A percentile compares a stretch with the other conserved stretches of the same genome.
phyloP scores from a whole-genome alignment of 1,140 invertebrate genomes.

The Coptotermes formosanus region DNA sequence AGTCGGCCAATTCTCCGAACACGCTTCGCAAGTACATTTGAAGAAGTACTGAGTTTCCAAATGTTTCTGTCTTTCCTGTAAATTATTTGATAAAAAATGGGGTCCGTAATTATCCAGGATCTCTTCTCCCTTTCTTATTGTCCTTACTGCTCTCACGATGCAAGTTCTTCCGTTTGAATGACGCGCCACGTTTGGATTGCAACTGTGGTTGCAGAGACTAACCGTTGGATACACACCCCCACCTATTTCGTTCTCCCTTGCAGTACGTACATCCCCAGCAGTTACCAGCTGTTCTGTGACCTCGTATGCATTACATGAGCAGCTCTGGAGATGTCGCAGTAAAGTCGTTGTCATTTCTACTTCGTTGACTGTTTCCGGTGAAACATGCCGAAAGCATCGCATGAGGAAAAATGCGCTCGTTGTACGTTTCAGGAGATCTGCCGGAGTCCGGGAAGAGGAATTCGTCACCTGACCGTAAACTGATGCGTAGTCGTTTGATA shows the following conservation, averaged over 20 bases:
- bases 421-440: constrained; percentile 52
- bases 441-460: constrained; percentile 45
- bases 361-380: constrained; percentile 27
- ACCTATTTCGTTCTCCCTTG: constrained; percentile 52
- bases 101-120: constrained; percentile 63
- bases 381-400: constrained; percentile 49
- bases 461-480: constrained; percentile 53
- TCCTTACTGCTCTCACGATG: constrained; percentile 41
- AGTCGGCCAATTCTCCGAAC: constrained; percentile 52
- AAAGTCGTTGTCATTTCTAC: constrained; percentile 48
- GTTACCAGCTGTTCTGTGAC: constrained; percentile 56
- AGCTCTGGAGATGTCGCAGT: constrained; percentile 56
- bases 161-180: constrained; percentile 49
- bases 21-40: constrained; percentile 56
- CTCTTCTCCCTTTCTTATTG: constrained; percentile 53
- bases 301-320: constrained; percentile 66
- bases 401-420: constrained; percentile 56
- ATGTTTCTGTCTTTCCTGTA: constrained; percentile 46
- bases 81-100: constrained; percentile 50
- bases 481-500: constrained; percentile 44
- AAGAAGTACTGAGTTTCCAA: constrained; percentile 59
- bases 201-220: constrained; percentile 63
- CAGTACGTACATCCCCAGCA: constrained; percentile 41
- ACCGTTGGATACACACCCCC: constrained; percentile 61
- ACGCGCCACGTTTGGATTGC: constrained; percentile 57